A percentile compares a stretch with the other conserved stretches of the same genome.
phyloP scores from a whole-genome alignment of 2,797 vertebrate species.

The Manis pentadactyla region DNA sequence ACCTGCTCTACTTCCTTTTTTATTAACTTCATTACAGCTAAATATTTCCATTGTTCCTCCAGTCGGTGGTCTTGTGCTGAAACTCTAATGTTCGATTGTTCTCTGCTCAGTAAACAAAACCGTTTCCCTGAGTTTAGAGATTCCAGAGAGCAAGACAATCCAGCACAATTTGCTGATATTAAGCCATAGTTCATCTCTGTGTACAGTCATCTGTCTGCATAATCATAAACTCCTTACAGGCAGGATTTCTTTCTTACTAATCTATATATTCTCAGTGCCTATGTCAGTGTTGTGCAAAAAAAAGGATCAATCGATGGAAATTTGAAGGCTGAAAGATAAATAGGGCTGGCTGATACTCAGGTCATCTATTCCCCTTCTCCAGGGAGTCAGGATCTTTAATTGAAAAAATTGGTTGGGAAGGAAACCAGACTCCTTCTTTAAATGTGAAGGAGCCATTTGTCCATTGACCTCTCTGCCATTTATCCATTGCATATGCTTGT shows the following conservation, averaged over 20 bases:
- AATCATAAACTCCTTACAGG: not conserved
- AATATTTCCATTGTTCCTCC: not conserved
- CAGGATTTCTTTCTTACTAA: not conserved
- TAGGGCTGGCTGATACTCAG: not conserved
- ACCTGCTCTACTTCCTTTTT: not conserved
- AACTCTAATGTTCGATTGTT: not conserved
- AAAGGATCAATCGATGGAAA: not conserved
- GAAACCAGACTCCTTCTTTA: not conserved
- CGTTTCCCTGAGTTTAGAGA: not conserved
- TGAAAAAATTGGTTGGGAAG: not conserved
- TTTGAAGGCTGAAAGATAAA: not conserved
- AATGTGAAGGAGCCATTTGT: not conserved
- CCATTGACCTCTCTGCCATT: not conserved
- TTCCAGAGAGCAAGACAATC: not conserved
- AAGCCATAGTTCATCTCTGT: not conserved
- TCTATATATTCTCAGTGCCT: not conserved
- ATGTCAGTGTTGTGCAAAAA: not conserved
- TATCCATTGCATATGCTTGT: not conserved
- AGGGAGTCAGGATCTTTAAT: not conserved
- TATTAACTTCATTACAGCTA: not conserved
- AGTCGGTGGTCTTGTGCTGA: not conserved
- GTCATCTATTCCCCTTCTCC: not conserved
- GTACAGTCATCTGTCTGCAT: not conserved
- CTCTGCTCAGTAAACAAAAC: constrained; percentile 1
- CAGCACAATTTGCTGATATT: not conserved